phyloP scores from a whole-genome alignment of 2,113 vertebrate genomes.

The Sturnus vulgaris region DNA sequence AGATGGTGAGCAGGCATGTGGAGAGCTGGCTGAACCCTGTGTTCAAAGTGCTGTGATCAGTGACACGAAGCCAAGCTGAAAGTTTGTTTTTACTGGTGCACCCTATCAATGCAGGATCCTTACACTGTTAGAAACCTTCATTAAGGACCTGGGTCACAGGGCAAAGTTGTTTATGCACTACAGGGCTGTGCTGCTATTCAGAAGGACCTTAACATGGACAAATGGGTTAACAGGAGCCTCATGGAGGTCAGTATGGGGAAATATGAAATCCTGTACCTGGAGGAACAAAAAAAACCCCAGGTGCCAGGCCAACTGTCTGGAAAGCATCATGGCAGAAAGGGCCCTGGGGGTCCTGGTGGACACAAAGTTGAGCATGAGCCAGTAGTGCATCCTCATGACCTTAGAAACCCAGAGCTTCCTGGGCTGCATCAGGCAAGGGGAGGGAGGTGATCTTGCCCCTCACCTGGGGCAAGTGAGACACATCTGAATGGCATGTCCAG shows the following conservation, averaged over 20 bases:
- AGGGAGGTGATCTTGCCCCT: neutral
- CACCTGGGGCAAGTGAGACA: neutral
- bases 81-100: neutral
- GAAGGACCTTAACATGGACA: neutral
- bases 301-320: neutral
- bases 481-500: neutral
- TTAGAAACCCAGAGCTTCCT: neutral
- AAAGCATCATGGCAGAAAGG: neutral
- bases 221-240: neutral
- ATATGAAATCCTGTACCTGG: fast-evolving
- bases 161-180: neutral
- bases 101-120: neutral
- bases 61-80: neutral
- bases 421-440: neutral
- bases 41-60: neutral
- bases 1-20: neutral
- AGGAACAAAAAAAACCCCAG: neutral
- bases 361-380: fast-evolving
- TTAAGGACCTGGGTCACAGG: neutral
- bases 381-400: neutral
- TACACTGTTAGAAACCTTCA: neutral
- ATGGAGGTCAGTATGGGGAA: neutral
- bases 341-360: neutral
- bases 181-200: neutral
- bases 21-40: neutral